Conservation (phyloP, 2,797 vertebrate genomes). For the Lateolabrax maculatus region DNA sequence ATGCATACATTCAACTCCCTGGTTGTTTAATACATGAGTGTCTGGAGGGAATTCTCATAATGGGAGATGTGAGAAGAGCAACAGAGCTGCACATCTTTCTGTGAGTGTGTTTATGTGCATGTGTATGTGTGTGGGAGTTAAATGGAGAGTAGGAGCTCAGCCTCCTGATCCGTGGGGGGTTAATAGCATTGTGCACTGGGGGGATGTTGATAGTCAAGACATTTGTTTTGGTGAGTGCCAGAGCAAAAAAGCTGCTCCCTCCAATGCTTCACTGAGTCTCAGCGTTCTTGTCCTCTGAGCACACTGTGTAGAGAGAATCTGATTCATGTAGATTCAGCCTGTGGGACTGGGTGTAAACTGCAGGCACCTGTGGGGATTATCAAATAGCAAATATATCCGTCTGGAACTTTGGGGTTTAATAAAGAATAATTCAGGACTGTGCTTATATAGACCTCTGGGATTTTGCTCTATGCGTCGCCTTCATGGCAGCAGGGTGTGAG, state of each 20-base stretch:
- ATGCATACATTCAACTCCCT: conserved; percentile 71
- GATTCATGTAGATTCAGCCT: conserved; percentile 24
- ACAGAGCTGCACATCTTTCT: conserved; percentile 6
- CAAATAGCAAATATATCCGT: not conserved
- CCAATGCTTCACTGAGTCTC: conserved; percentile 24
- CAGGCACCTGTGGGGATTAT: not conserved
- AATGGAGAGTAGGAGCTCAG: conserved; percentile 26
- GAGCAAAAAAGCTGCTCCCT: conserved; percentile 17
- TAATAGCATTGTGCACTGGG: conserved; percentile 27
- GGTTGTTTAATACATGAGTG: conserved; percentile 68
- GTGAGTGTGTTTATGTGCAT: conserved; percentile 12
- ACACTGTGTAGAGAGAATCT: not conserved
- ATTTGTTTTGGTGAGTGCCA: conserved; percentile 64
- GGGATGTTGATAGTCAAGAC: conserved; percentile 43
- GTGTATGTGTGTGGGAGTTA: conserved; percentile 12
- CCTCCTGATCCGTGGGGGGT: conserved; percentile 46
- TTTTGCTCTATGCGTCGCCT: not conserved
- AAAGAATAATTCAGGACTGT: not conserved
- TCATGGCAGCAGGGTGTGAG: not conserved
- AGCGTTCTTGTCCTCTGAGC: conserved; percentile 13
- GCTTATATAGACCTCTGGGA: too few relatives aligned
- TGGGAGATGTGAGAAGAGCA: conserved; percentile 54
- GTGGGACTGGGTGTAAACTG: conserved; percentile 17
- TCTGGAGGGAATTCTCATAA: conserved; percentile 76
- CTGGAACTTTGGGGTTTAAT: not conserved